phyloP scores from a whole-genome alignment of 2,888 invertebrate species.

The Drosophila neotestacea region DNA sequence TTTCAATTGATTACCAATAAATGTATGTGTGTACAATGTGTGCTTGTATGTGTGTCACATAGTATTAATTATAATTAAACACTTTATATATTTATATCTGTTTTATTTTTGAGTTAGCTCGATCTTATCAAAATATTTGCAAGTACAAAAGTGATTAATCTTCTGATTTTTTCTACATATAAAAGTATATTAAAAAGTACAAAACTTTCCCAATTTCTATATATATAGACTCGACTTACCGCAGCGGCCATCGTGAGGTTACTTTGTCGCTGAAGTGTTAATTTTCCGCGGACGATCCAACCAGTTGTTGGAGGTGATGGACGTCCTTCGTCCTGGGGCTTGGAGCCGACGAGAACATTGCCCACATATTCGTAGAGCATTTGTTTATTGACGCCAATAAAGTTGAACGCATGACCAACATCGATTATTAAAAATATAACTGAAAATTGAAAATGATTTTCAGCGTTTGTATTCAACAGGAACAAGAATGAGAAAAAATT shows the following conservation, averaged over 20 bases:
- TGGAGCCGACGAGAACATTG: constrained; percentile 84
- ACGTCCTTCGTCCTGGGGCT: constrained; percentile 84
- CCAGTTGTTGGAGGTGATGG: constrained; percentile 84
- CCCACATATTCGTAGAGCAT: constrained; percentile 85
- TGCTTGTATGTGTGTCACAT: constrained; percentile 7
- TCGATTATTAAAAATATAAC: constrained; percentile 80
- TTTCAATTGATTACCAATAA: constrained; percentile 42
- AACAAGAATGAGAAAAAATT: constrained; percentile 28
- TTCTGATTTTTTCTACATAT: not conserved
- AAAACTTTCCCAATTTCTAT: not conserved
- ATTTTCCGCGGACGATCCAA: constrained; percentile 84
- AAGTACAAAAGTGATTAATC: no score
- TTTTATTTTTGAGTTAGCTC: no score
- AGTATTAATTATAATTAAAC: no score
- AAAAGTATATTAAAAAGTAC: no score
- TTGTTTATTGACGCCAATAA: constrained; percentile 84
- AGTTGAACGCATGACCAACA: constrained; percentile 82
- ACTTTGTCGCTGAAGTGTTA: constrained; percentile 83
- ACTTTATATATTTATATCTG: no score
- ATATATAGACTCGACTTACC: constrained; percentile 72
- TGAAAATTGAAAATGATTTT: constrained; percentile 55
- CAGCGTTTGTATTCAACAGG: constrained; percentile 38
- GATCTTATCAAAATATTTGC: no score
- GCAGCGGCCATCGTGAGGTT: constrained; percentile 83
- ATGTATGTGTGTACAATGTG: not conserved